Conservation (phyloP, 1,140 invertebrate genomes). For the Trichogramma pretiosum region DNA sequence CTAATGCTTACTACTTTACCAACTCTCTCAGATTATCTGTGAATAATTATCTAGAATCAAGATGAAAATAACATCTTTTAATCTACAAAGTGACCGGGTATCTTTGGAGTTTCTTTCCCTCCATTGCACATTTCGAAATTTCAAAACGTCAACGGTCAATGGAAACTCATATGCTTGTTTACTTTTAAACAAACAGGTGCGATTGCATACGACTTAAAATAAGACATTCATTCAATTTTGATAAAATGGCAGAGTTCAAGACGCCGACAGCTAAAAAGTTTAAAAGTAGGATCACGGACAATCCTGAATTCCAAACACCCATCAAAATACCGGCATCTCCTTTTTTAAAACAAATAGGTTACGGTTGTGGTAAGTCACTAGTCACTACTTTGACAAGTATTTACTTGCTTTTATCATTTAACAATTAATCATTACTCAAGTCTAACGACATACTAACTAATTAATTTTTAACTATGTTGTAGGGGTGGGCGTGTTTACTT, state of each 20-base stretch:
- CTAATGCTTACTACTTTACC: too few species aligned
- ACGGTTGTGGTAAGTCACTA: conserved; percentile 67
- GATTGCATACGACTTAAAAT: too few species aligned
- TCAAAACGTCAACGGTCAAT: too few species aligned
- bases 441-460: conserved; percentile 13
- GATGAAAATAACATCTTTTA: too few species aligned
- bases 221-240: too few species aligned
- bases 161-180: too few species aligned
- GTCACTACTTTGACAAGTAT: conserved; percentile 12
- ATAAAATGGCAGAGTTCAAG: conserved; percentile 34
- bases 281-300: conserved; percentile 22
- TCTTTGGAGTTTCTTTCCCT: too few species aligned
- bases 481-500: conserved; percentile 69
- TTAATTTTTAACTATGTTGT: conserved; percentile 3
- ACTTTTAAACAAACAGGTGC: too few species aligned
- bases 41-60: too few species aligned
- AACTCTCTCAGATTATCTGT: too few species aligned
- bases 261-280: conserved; percentile 29
- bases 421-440: conserved; percentile 6
- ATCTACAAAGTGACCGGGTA: too few species aligned
- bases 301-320: conserved; percentile 31
- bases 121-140: too few species aligned
- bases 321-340: conserved; percentile 60
- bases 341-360: conserved; percentile 59
- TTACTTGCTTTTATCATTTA: conserved; percentile 7